A percentile compares a stretch with the other conserved stretches of the same genome.
These are phyloP conservation scores for Ataeniobius toweri DNA, from an alignment of 2,797 vertebrate species.

Conservation along the genomic window DNA sequence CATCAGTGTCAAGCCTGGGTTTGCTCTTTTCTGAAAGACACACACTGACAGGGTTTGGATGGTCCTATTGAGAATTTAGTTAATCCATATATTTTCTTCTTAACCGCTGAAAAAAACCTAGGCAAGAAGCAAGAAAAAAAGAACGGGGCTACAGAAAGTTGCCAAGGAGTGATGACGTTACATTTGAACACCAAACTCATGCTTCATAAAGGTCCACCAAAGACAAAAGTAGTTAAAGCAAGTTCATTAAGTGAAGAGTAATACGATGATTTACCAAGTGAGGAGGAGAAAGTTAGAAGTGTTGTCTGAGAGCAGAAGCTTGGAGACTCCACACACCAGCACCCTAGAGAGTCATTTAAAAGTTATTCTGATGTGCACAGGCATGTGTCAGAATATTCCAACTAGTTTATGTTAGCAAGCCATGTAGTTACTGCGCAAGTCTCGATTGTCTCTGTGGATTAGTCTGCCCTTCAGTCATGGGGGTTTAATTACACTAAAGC, in stretches of 20 bases:
- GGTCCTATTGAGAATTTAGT: slow-evolving; percentile 42
- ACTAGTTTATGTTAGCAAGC: background rate
- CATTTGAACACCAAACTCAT: background rate
- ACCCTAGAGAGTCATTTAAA: background rate
- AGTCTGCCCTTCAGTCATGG: background rate
- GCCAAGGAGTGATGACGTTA: background rate
- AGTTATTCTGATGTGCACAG: background rate
- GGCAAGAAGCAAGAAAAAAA: background rate
- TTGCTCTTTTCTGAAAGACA: slow-evolving; percentile 39
- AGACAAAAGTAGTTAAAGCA: background rate
- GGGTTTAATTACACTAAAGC: background rate
- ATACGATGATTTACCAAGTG: background rate
- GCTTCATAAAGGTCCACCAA: background rate
- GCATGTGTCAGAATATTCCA: background rate
- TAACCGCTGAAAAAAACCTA: slow-evolving; percentile 19
- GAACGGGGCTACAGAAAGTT: background rate
- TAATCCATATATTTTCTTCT: slow-evolving; percentile 45
- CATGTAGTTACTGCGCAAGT: background rate
- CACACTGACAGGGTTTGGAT: slow-evolving; percentile 58
- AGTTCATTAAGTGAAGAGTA: background rate
- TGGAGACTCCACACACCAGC: background rate
- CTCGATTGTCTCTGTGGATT: background rate
- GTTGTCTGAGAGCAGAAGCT: background rate
- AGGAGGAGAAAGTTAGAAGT: background rate
- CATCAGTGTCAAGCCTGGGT: slow-evolving; percentile 58